A percentile compares a stretch with the other conserved stretches of the same genome.
These are phyloP conservation scores for Caenorhabditis sp. DNA, from an alignment of 2,888 invertebrate genomes.

Conservation along the genomic window DNA sequence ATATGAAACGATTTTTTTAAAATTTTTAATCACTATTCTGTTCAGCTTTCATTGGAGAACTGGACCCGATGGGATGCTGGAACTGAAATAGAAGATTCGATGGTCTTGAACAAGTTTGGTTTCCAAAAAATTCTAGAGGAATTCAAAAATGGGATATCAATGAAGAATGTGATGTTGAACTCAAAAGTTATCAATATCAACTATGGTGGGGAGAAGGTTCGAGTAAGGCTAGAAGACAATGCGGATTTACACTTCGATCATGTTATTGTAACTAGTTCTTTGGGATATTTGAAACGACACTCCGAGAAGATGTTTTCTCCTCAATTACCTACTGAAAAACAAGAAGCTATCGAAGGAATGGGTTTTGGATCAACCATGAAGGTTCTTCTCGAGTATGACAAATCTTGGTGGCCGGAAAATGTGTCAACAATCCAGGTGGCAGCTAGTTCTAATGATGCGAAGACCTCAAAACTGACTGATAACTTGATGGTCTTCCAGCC, in stretches of 20 bases:
- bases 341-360: conserved; percentile 48
- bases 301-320: conserved; percentile 48
- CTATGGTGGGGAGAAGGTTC: conserved; percentile 9
- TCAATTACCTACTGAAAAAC: conserved; percentile 39
- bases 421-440: conserved; percentile 28
- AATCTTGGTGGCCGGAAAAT: conserved; percentile 53
- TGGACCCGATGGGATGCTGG: conserved; percentile 57
- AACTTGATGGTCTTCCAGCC: conserved; percentile 54
- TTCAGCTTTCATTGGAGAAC: conserved; percentile 53
- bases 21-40: neutral
- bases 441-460: conserved; percentile 14
- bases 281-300: conserved; percentile 57
- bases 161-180: conserved; percentile 41
- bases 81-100: conserved; percentile 38
- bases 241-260: conserved; percentile 31
- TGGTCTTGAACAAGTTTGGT: conserved; percentile 44
- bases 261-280: conserved; percentile 58
- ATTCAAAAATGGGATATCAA: conserved; percentile 32
- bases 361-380: conserved; percentile 60
- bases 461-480: conserved; percentile 19
- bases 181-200: conserved; percentile 43
- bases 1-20: too few species aligned
- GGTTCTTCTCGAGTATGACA: conserved; percentile 58
- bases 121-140: conserved; percentile 50
- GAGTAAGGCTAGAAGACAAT: conserved; percentile 10